These are phyloP conservation scores for Drosophila pseudotalamancana DNA, from an alignment of 2,888 invertebrate species.

Conservation along the genomic window DNA sequence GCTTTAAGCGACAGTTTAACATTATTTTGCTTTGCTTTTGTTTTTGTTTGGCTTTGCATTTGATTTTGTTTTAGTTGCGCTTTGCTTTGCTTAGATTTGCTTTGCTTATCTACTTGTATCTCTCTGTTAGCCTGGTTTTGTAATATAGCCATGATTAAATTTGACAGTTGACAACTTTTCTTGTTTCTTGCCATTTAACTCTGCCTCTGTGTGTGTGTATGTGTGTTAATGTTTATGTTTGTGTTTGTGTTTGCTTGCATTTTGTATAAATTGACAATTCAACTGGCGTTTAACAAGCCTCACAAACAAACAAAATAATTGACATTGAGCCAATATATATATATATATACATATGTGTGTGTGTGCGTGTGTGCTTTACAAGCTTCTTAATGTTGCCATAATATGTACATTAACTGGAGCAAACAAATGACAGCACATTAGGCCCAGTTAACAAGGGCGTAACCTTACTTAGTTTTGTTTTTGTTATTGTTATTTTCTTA, in stretches of 20 bases:
- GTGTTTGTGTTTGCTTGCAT: conserved; percentile 29
- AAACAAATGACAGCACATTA: conserved; percentile 59
- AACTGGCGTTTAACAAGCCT: conserved; percentile 66
- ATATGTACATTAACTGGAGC: conserved; percentile 59
- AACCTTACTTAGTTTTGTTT: conserved; percentile 6
- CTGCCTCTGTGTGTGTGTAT: conserved; percentile 29
- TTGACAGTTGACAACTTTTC: conserved; percentile 76
- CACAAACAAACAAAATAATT: conserved; percentile 23
- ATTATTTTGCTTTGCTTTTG: conserved; percentile 31
- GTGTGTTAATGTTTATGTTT: conserved; percentile 12
- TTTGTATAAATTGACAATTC: conserved; percentile 70
- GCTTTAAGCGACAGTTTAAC: conserved; percentile 37
- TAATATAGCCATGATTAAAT: conserved; percentile 70
- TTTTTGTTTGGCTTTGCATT: conserved; percentile 14
- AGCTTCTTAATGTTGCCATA: conserved; percentile 48
- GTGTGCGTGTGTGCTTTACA: conserved; percentile 25
- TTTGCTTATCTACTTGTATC: conserved; percentile 39
- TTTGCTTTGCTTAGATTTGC: conserved; percentile 20
- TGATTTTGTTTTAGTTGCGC: neutral
- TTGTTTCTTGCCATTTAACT: conserved; percentile 53
- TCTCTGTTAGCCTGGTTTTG: conserved; percentile 45
- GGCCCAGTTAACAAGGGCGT: conserved; percentile 62
- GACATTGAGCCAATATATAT: conserved; percentile 37
- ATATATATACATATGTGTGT: neutral
- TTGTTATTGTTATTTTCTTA: neutral